Percentiles rank a stretch among this genome's conserved stretches.
Evolutionary conservation across 2,797 vertebrate genomes (phyloP).

Genomic region (Tauraco hartlaubi): DNA sequence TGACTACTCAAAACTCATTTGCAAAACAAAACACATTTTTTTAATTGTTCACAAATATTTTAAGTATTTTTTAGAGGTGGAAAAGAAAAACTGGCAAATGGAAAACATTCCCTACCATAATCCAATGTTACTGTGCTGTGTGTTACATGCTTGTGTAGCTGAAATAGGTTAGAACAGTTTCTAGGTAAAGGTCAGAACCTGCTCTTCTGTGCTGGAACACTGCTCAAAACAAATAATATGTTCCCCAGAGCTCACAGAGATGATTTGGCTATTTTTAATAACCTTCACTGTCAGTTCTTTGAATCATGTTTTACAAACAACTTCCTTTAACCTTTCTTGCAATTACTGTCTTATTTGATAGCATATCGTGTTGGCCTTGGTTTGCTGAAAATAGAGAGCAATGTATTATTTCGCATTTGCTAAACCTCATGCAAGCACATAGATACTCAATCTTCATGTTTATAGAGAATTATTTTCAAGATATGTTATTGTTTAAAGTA

Average conservation of each 20-base stretch:
- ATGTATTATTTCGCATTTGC: constrained; percentile 17
- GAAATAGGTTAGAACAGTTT: constrained; percentile 36
- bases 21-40: neutral
- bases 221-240: neutral
- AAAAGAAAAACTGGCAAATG: neutral
- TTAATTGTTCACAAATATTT: neutral
- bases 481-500: neutral
- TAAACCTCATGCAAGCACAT: neutral
- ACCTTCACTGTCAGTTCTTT: constrained; percentile 47
- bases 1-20: neutral
- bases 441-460: neutral
- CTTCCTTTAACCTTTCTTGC: constrained; percentile 37
- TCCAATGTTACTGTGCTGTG: neutral
- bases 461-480: constrained; percentile 22
- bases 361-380: constrained; percentile 14
- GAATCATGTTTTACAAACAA: constrained; percentile 60
- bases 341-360: constrained; percentile 56
- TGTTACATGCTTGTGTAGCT: neutral
- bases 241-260: constrained; percentile 32
- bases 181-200: constrained; percentile 60
- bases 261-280: constrained; percentile 52
- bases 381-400: neutral
- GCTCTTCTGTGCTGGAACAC: neutral
- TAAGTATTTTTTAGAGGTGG: neutral
- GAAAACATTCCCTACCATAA: neutral